Percentiles rank a stretch among this genome's conserved stretches.
Evolutionary conservation across 2,113 vertebrate species (phyloP).

Genomic region (Bungarus multicinctus): DNA sequence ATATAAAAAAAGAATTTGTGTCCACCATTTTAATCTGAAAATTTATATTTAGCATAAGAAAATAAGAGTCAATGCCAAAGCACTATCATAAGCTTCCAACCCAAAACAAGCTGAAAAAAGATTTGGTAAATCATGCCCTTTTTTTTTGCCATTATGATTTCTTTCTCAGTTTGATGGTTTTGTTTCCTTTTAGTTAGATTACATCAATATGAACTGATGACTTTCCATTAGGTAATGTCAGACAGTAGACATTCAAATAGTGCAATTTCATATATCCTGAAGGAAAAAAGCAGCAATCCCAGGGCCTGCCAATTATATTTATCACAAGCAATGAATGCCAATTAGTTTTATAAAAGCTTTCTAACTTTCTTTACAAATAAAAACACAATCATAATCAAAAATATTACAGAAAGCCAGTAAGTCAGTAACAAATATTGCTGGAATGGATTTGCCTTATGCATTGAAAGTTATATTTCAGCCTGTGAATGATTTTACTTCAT

Average conservation of each 20-base stretch:
- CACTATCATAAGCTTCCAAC: neutral
- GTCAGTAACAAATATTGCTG: neutral
- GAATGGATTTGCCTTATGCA: neutral
- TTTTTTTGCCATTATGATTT: neutral
- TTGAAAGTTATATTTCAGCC: neutral
- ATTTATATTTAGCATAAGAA: neutral
- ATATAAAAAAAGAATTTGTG: neutral
- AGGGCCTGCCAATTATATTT: neutral
- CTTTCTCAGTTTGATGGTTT: neutral
- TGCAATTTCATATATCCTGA: conserved; percentile 5
- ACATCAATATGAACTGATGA: neutral
- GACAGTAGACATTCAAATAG: neutral
- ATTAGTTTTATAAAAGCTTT: neutral
- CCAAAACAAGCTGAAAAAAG: neutral
- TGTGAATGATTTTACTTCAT: neutral
- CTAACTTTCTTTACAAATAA: neutral
- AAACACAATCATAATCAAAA: neutral
- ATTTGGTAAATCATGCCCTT: neutral
- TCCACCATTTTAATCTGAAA: neutral
- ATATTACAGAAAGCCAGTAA: neutral
- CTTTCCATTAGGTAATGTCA: neutral
- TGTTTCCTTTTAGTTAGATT: neutral
- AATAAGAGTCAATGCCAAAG: neutral
- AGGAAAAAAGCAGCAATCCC: neutral
- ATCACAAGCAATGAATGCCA: neutral